phyloP scores from a whole-genome alignment of 2,888 invertebrate species.

The Brachylomia viminalis region DNA sequence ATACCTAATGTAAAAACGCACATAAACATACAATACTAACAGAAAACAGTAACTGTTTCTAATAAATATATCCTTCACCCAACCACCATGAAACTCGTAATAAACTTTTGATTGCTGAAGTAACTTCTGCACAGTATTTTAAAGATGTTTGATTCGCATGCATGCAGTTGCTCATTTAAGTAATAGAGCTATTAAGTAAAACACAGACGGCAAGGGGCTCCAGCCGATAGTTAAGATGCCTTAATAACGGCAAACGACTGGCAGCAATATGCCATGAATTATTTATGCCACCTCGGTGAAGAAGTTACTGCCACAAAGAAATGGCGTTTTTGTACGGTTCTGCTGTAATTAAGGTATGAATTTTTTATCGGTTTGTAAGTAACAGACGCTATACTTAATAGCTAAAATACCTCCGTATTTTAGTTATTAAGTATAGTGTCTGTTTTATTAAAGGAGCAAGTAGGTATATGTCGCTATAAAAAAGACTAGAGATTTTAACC shows the following conservation, averaged over 20 bases:
- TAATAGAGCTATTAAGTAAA: constrained; percentile 85
- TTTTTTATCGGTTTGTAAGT: constrained; percentile 22
- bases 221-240: constrained; percentile 77
- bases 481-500: neutral
- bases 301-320: constrained; percentile 49
- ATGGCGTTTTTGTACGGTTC: constrained; percentile 46
- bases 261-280: constrained; percentile 76
- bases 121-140: constrained; percentile 63
- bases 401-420: too few relatives aligned
- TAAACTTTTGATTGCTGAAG: constrained; percentile 54
- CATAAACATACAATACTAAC: neutral
- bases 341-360: constrained; percentile 38
- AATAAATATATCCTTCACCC: constrained; percentile 21
- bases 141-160: constrained; percentile 74
- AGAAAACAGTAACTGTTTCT: neutral
- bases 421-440: neutral
- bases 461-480: neutral
- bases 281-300: constrained; percentile 65
- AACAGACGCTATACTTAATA: too few relatives aligned
- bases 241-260: constrained; percentile 73
- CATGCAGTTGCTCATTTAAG: constrained; percentile 76
- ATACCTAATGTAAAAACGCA: neutral
- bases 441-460: constrained; percentile 1
- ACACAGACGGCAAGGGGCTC: constrained; percentile 72
- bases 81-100: constrained; percentile 18